A percentile compares a stretch with the other conserved stretches of the same genome.
Conservation (phyloP, 2,113 vertebrate genomes). For the Equus quagga region DNA sequence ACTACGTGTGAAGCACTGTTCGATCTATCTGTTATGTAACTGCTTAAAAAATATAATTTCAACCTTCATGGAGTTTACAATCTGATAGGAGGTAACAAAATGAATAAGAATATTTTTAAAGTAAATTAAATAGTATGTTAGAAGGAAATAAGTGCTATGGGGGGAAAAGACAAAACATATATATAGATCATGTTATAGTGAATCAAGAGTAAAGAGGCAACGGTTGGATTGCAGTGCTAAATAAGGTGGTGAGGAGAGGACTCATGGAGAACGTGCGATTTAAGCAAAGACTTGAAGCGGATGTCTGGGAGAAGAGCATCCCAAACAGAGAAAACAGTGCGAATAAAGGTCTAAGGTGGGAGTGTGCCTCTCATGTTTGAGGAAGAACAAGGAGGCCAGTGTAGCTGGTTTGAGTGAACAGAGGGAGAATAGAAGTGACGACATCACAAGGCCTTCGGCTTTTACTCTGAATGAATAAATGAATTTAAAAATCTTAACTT, state of each 20-base stretch:
- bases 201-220: not conserved
- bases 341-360: not conserved
- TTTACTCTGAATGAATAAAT: not conserved
- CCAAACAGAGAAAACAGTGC: not conserved
- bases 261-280: not conserved
- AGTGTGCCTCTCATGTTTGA: not conserved
- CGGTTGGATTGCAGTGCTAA: not conserved
- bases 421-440: not conserved
- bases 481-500: slow-evolving; percentile 26
- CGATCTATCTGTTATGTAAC: not conserved
- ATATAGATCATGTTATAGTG: not conserved
- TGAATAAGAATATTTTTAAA: not conserved
- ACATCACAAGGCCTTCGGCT: not conserved
- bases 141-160: not conserved
- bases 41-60: not conserved
- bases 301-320: not conserved
- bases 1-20: not conserved
- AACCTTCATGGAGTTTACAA: not conserved
- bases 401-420: not conserved
- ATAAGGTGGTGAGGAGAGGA: not conserved
- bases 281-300: not conserved
- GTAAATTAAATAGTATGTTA: not conserved
- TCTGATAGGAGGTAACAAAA: not conserved
- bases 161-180: not conserved
- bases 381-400: not conserved